These are phyloP conservation scores for Hymenochirus boettgeri DNA, from an alignment of 2,113 vertebrate species.

Conservation along the genomic window DNA sequence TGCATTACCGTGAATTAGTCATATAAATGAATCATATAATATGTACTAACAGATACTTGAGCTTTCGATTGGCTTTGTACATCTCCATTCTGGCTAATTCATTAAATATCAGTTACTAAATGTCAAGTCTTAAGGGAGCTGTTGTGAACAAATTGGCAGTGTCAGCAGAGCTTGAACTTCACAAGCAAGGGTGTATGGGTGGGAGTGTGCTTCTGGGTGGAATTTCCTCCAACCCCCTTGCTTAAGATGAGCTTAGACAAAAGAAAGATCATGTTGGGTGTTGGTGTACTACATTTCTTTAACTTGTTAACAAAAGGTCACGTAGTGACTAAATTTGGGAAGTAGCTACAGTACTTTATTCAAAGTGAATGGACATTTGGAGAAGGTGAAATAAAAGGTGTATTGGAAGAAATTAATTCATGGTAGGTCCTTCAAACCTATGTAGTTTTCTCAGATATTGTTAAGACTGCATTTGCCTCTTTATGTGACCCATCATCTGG, in stretches of 20 bases:
- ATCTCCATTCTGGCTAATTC: constrained; percentile 28
- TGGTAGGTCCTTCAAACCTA: no score
- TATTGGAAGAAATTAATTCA: no score
- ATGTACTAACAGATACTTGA: constrained; percentile 6
- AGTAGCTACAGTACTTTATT: not conserved
- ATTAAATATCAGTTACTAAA: constrained; percentile 19
- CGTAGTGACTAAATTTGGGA: not conserved
- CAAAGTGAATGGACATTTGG: not conserved
- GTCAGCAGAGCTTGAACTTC: constrained; percentile 1
- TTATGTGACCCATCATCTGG: no score
- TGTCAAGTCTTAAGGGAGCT: constrained; percentile 6
- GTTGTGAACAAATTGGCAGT: constrained; percentile 11
- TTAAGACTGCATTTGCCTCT: no score
- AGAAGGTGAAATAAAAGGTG: no score
- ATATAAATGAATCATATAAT: constrained; percentile 20
- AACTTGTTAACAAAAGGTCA: constrained; percentile 6
- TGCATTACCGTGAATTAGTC: constrained; percentile 11
- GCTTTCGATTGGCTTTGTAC: constrained; percentile 14
- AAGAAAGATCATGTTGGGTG: not conserved
- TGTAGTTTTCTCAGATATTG: no score
- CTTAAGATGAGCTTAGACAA: not conserved
- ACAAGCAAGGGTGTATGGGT: constrained; percentile 21
- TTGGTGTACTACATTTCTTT: not conserved
- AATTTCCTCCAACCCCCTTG: constrained; percentile 9
- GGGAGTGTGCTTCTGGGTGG: constrained; percentile 26